Evolutionary conservation across 1,140 invertebrate species (phyloP).

Genomic region (Latrodectus geometricus): DNA sequence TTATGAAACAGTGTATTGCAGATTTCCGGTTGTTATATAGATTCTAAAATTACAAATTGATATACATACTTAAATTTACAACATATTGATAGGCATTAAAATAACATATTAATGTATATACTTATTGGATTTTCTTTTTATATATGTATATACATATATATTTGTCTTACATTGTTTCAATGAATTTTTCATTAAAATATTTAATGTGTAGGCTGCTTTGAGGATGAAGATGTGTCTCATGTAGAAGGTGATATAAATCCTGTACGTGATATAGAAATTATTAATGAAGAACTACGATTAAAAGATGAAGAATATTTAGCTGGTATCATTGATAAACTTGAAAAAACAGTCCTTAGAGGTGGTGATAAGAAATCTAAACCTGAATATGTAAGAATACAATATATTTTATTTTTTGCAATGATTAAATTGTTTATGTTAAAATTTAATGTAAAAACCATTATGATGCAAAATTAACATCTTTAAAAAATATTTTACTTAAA

Average conservation of each 20-base stretch:
- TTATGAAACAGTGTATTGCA: too few relatives aligned
- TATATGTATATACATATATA: too few relatives aligned
- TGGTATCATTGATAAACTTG: slow-evolving; percentile 86
- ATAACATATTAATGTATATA: too few relatives aligned
- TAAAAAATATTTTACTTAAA: too few relatives aligned
- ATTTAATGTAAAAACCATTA: too few relatives aligned
- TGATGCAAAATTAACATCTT: too few relatives aligned
- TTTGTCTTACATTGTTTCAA: too few relatives aligned
- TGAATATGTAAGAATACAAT: slow-evolving; percentile 84
- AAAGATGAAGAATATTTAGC: slow-evolving; percentile 93
- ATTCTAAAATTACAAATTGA: too few relatives aligned
- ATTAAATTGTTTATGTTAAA: background rate
- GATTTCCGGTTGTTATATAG: too few relatives aligned
- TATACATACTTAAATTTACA: too few relatives aligned
- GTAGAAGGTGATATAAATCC: slow-evolving; percentile 99
- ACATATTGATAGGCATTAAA: too few relatives aligned
- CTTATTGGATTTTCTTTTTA: too few relatives aligned
- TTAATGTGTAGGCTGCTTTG: slow-evolving; percentile 85
- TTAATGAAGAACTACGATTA: slow-evolving; percentile 92
- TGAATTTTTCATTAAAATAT: background rate
- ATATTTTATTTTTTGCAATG: background rate
- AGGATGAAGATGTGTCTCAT: slow-evolving; percentile 97
- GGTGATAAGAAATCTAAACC: slow-evolving; percentile 96
- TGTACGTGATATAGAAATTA: slow-evolving; percentile 95
- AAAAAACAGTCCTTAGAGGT: slow-evolving; percentile 86